A percentile compares a stretch with the other conserved stretches of the same genome.
Evolutionary conservation across 1,140 invertebrate genomes (phyloP).

Genomic region (Papilio helenus): DNA sequence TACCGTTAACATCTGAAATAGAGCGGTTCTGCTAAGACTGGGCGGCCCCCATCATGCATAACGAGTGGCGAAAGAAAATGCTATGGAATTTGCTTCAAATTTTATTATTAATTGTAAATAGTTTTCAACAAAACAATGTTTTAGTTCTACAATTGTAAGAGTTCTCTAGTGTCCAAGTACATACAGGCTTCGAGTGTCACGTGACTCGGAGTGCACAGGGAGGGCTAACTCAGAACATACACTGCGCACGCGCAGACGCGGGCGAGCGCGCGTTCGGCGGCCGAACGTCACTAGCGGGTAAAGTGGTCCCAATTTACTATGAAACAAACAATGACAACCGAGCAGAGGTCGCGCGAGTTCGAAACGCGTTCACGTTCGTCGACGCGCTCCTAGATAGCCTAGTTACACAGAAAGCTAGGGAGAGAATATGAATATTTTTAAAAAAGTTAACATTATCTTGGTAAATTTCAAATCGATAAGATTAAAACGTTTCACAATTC

Average conservation of each 20-base stretch:
- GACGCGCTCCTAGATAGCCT: constrained; percentile 48
- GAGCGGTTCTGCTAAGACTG: constrained; percentile 74
- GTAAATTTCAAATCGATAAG: constrained; percentile 36
- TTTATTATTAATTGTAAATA: constrained; percentile 73
- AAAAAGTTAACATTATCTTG: constrained; percentile 42
- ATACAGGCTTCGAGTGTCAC: background rate
- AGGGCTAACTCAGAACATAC: constrained; percentile 40
- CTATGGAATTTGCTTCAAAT: constrained; percentile 76
- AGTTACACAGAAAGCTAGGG: constrained; percentile 66
- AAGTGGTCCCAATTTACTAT: constrained; percentile 80
- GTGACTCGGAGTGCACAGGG: constrained; percentile 53
- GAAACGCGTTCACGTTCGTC: background rate
- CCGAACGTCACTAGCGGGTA: constrained; percentile 60
- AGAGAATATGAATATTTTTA: constrained; percentile 50
- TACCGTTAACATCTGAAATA: constrained; percentile 83
- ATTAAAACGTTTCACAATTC: constrained; percentile 62
- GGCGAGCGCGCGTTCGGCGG: background rate
- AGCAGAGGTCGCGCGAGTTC: background rate
- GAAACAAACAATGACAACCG: constrained; percentile 58
- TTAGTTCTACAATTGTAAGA: constrained; percentile 53
- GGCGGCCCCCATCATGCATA: constrained; percentile 72
- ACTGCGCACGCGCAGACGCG: constrained; percentile 4
- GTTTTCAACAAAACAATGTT: constrained; percentile 58
- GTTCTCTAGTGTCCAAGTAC: constrained; percentile 44
- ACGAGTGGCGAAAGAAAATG: constrained; percentile 72